Percentiles rank a stretch among this genome's conserved stretches.
Conservation (phyloP, 2,797 vertebrate genomes). For the Liparis tanakae region DNA sequence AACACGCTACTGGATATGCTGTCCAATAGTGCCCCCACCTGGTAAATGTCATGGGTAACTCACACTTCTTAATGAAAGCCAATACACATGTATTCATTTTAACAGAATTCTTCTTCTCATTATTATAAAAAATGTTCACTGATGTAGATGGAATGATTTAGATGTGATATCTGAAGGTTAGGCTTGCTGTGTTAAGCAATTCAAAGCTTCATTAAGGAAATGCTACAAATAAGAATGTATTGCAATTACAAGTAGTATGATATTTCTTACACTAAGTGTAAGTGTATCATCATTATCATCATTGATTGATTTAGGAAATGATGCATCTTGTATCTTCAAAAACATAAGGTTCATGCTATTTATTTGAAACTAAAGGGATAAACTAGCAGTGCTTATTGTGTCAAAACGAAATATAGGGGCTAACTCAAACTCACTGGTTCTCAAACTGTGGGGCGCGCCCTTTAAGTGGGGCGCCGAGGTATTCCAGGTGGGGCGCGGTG, state of each 20-base stretch:
- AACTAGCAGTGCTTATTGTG: too few relatives aligned
- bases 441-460: too few relatives aligned
- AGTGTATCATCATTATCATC: neutral
- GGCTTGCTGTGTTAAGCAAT: neutral
- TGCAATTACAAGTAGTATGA: neutral
- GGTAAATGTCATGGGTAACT: neutral
- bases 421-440: too few relatives aligned
- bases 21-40: slow-evolving; percentile 51
- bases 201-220: neutral
- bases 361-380: too few relatives aligned
- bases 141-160: neutral
- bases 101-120: neutral
- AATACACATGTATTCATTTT: neutral
- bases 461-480: too few relatives aligned
- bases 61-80: neutral
- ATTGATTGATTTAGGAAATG: neutral
- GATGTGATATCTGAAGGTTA: neutral
- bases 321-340: too few relatives aligned
- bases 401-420: too few relatives aligned
- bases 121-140: neutral
- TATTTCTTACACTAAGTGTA: neutral
- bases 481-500: too few relatives aligned
- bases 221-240: neutral
- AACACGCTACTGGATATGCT: neutral
- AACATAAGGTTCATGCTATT: too few relatives aligned